Conservation (phyloP, 2,113 vertebrate genomes). For the Semicossyphus pulcher region DNA sequence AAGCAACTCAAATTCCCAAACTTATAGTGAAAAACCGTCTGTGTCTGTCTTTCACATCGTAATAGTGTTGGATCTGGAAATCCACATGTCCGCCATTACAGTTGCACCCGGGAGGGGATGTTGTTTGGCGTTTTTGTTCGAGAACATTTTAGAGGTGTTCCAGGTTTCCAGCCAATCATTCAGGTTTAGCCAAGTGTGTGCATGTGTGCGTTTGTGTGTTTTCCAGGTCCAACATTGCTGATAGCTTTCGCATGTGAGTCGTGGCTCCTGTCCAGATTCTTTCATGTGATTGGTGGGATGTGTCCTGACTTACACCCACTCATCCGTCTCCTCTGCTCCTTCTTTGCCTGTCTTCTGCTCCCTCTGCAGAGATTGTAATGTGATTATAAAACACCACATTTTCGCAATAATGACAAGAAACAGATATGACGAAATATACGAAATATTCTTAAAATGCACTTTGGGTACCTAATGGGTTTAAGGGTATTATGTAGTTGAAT, state of each 20-base stretch:
- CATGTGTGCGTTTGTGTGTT: slow-evolving; percentile 10
- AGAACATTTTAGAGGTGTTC: slow-evolving; percentile 52
- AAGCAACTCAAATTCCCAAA: not conserved
- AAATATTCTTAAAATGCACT: too few relatives aligned
- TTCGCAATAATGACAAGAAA: not conserved
- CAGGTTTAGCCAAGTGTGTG: slow-evolving; percentile 46
- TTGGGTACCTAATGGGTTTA: too few relatives aligned
- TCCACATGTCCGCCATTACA: not conserved
- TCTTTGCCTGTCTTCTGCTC: not conserved
- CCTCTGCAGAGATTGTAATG: not conserved
- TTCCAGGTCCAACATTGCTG: slow-evolving; percentile 51
- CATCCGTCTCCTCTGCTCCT: slow-evolving; percentile 17
- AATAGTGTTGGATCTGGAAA: slow-evolving; percentile 4
- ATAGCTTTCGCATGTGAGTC: slow-evolving; percentile 74
- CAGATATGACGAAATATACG: too few relatives aligned
- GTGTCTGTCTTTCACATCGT: slow-evolving; percentile 6
- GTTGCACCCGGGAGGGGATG: slow-evolving; percentile 12
- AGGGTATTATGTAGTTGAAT: too few relatives aligned
- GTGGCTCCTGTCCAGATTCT: slow-evolving; percentile 49
- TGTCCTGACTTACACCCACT: slow-evolving; percentile 50
- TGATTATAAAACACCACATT: not conserved
- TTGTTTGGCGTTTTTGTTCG: slow-evolving; percentile 28
- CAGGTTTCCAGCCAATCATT: slow-evolving; percentile 51
- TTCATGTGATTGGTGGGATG: slow-evolving; percentile 61
- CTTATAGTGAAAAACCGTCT: not conserved